phyloP scores from a whole-genome alignment of 2,797 vertebrate species.

The Crenuchus spilurus region DNA sequence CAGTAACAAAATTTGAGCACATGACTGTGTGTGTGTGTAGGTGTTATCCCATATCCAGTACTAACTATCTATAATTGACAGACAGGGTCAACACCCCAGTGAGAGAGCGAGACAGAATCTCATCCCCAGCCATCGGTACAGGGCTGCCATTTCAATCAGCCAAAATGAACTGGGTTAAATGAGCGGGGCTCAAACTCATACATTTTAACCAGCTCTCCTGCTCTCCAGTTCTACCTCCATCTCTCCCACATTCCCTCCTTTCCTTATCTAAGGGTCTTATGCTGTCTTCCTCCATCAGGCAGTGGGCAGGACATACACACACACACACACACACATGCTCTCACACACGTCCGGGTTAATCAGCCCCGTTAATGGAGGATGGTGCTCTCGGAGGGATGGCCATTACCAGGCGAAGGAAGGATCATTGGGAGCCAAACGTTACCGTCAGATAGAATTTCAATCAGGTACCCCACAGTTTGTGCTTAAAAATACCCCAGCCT shows the following conservation, averaged over 20 bases:
- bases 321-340: neutral
- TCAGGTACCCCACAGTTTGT: conserved; percentile 44
- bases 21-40: neutral
- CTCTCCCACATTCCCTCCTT: conserved; percentile 41
- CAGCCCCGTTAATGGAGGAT: conserved; percentile 71
- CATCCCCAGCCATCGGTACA: conserved; percentile 50
- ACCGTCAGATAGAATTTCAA: conserved; percentile 67
- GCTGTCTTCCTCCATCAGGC: conserved; percentile 64
- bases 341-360: conserved; percentile 67
- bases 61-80: conserved; percentile 53
- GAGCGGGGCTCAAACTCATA: conserved; percentile 70
- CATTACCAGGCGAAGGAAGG: conserved; percentile 61
- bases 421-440: conserved; percentile 59
- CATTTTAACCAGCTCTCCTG: conserved; percentile 67
- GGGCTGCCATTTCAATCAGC: conserved; percentile 62
- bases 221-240: conserved; percentile 36
- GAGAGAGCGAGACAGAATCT: conserved; percentile 62
- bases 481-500: neutral
- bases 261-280: conserved; percentile 42
- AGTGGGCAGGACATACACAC: conserved; percentile 34
- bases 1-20: neutral
- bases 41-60: conserved; percentile 10
- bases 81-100: conserved; percentile 46
- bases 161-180: conserved; percentile 65
- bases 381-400: conserved; percentile 60